Conservation (phyloP, 2,888 invertebrate genomes). For the Vannuccia rotundouncinata region DNA sequence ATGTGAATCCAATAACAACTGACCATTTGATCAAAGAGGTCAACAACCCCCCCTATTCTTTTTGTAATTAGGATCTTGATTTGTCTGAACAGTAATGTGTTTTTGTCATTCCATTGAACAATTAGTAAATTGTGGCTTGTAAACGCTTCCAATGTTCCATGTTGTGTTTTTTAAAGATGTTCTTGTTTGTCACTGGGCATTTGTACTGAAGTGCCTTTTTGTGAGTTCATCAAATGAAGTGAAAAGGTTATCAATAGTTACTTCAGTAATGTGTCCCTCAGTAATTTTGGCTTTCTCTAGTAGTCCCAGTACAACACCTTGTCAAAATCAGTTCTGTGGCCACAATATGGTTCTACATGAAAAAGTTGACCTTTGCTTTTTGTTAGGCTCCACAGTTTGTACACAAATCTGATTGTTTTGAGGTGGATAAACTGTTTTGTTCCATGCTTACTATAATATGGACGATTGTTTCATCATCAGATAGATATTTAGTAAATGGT, state of each 20-base stretch:
- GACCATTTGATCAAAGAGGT: background rate
- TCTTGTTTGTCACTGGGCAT: constrained; percentile 11
- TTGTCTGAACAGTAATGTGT: background rate
- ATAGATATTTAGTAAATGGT: background rate
- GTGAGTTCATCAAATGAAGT: constrained; percentile 10
- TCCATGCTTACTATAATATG: background rate
- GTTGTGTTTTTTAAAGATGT: constrained; percentile 1
- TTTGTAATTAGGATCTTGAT: background rate
- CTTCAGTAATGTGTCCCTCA: background rate
- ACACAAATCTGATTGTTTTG: constrained; percentile 5
- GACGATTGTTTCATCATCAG: background rate
- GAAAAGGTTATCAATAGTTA: background rate
- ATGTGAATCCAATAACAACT: background rate
- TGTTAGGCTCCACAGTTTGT: constrained; percentile 6
- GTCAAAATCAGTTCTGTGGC: background rate
- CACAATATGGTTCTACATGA: constrained; percentile 10
- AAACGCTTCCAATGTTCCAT: background rate
- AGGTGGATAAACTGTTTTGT: constrained; percentile 15
- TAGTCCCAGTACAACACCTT: background rate
- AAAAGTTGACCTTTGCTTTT: background rate
- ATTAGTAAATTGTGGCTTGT: background rate
- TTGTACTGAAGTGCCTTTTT: background rate
- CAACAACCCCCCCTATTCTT: background rate
- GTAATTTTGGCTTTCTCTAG: constrained; percentile 11
- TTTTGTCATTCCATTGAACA: constrained; percentile 16